Evolutionary conservation across 2,113 vertebrate genomes (phyloP).

Genomic region (Sporophila hypoxantha): DNA sequence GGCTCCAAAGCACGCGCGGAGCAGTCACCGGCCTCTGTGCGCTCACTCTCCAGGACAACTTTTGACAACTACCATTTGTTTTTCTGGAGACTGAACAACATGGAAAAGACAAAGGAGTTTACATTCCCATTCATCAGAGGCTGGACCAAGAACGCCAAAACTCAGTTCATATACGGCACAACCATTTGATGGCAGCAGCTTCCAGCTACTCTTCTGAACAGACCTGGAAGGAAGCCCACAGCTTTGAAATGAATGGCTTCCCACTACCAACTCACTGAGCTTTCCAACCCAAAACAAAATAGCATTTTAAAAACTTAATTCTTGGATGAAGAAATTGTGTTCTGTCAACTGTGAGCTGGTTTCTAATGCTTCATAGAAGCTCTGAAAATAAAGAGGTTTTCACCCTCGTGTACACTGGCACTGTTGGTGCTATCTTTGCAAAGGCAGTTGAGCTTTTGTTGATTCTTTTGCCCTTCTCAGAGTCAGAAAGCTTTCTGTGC

Average conservation of each 20-base stretch:
- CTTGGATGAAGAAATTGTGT: constrained; percentile 18
- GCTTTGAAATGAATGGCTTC: constrained; percentile 39
- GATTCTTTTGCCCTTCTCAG: constrained; percentile 22
- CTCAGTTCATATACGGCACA: constrained; percentile 32
- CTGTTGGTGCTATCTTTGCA: constrained; percentile 43
- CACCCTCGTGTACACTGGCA: constrained; percentile 46
- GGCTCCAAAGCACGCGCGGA: background rate
- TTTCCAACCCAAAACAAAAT: constrained; percentile 32
- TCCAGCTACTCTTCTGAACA: constrained; percentile 32
- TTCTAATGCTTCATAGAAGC: background rate
- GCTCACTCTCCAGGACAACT: background rate
- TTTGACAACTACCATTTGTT: background rate
- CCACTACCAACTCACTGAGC: constrained; percentile 23
- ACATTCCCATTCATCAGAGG: background rate
- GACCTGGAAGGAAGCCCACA: constrained; percentile 17
- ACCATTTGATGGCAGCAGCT: constrained; percentile 61
- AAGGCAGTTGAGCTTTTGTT: constrained; percentile 45
- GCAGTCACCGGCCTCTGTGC: background rate
- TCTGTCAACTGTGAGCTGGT: constrained; percentile 8
- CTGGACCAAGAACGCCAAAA: constrained; percentile 38
- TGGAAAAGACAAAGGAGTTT: background rate
- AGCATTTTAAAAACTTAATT: constrained; percentile 31
- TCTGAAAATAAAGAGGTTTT: constrained; percentile 52
- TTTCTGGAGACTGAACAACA: background rate
- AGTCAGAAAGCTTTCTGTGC: constrained; percentile 48